phyloP scores from a whole-genome alignment of 2,113 vertebrate species.

The Pionites leucogaster region DNA sequence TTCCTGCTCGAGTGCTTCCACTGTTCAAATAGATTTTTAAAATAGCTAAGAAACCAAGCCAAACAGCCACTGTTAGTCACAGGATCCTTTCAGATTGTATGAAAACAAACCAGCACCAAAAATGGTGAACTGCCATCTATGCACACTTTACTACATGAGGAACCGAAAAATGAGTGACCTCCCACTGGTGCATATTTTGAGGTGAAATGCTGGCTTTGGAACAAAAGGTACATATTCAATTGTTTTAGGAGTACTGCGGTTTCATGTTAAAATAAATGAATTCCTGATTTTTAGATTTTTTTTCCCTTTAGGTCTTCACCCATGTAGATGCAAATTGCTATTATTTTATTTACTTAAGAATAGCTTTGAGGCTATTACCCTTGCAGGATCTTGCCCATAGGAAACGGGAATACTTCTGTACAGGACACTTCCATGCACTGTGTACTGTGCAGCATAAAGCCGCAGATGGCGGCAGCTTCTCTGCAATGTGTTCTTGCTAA shows the following conservation, averaged over 20 bases:
- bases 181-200: not conserved
- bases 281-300: not conserved
- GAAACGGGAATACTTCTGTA: not conserved
- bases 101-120: constrained; percentile 13
- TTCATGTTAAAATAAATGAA: not conserved
- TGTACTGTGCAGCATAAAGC: not conserved
- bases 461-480: constrained; percentile 56
- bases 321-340: accelerated
- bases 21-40: not conserved
- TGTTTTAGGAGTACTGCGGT: not conserved
- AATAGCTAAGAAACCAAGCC: not conserved
- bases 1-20: not conserved
- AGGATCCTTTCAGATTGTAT: not conserved
- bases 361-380: not conserved
- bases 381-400: not conserved
- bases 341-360: not conserved
- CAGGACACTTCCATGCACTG: not conserved
- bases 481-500: constrained; percentile 45
- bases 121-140: not conserved
- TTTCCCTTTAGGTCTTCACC: not conserved
- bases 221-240: not conserved
- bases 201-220: not conserved
- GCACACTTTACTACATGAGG: not conserved
- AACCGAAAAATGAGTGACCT: not conserved
- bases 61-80: constrained; percentile 1